Conservation (phyloP, 2,888 invertebrate species). For the Drosophila antonietae region DNA sequence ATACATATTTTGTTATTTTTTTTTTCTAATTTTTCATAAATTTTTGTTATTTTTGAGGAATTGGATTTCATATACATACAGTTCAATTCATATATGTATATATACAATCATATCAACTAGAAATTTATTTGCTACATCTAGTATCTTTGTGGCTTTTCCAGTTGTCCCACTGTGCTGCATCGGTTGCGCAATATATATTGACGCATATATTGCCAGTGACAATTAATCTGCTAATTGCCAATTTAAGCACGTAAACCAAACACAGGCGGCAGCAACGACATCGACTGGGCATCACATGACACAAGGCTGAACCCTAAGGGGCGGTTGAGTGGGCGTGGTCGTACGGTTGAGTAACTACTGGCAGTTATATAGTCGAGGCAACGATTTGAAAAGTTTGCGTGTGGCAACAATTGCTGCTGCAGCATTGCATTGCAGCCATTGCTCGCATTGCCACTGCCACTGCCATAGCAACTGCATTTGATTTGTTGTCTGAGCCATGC, state of each 20-base stretch:
- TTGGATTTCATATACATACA: too few relatives aligned
- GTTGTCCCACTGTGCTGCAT: constrained; percentile 34
- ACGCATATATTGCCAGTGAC: constrained; percentile 79
- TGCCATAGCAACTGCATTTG: constrained; percentile 55
- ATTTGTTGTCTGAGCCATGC: constrained; percentile 66
- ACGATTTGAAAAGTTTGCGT: constrained; percentile 52
- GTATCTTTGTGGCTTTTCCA: background rate
- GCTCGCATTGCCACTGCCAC: constrained; percentile 20
- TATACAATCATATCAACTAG: too few relatives aligned
- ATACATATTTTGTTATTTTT: too few relatives aligned
- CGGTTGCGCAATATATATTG: constrained; percentile 73
- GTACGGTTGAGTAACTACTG: constrained; percentile 17
- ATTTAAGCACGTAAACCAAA: constrained; percentile 80
- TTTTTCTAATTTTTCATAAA: too few relatives aligned
- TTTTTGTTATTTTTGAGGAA: too few relatives aligned
- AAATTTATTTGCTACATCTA: background rate
- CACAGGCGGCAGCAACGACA: constrained; percentile 57
- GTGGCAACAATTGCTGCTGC: constrained; percentile 40
- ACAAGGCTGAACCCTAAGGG: constrained; percentile 1
- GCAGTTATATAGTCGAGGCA: constrained; percentile 50
- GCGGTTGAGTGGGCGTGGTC: background rate
- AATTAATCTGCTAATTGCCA: constrained; percentile 80
- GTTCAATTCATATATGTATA: too few relatives aligned
- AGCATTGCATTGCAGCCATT: constrained; percentile 3
- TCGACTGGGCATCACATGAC: constrained; percentile 25